phyloP scores from a whole-genome alignment of 2,888 invertebrate genomes.

The Calameuta idolon region DNA sequence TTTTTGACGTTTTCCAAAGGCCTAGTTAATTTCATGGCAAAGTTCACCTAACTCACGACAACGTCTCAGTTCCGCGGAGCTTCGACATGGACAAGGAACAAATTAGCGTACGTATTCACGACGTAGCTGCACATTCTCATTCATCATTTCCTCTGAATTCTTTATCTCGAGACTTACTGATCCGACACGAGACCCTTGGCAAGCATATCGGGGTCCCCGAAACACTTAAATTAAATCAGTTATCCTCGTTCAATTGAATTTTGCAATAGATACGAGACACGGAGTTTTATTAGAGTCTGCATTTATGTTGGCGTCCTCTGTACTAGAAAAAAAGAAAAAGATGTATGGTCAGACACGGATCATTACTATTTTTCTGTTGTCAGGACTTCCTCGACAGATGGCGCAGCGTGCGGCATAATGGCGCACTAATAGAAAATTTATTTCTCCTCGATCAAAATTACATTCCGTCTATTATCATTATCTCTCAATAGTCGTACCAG shows the following conservation, averaged over 20 bases:
- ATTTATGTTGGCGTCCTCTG: background rate
- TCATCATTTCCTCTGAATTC: background rate
- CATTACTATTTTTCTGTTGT: background rate
- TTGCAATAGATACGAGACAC: background rate
- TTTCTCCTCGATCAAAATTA: background rate
- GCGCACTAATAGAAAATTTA: background rate
- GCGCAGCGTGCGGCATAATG: background rate
- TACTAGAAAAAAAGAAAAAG: background rate
- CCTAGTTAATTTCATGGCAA: background rate
- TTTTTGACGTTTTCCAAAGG: slow-evolving; percentile 4
- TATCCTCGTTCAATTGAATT: background rate
- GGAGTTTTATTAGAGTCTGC: background rate
- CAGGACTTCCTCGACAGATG: background rate
- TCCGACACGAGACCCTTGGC: background rate
- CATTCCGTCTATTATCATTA: background rate
- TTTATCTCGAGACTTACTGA: background rate
- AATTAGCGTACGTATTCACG: background rate
- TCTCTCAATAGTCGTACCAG: background rate
- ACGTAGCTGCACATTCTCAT: background rate
- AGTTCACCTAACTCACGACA: background rate
- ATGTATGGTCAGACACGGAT: background rate
- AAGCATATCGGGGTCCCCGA: background rate
- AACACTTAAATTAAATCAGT: background rate
- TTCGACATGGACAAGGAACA: background rate
- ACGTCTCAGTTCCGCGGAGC: background rate